phyloP scores from a whole-genome alignment of 2,113 vertebrate genomes.

The Poicephalus meyeri region DNA sequence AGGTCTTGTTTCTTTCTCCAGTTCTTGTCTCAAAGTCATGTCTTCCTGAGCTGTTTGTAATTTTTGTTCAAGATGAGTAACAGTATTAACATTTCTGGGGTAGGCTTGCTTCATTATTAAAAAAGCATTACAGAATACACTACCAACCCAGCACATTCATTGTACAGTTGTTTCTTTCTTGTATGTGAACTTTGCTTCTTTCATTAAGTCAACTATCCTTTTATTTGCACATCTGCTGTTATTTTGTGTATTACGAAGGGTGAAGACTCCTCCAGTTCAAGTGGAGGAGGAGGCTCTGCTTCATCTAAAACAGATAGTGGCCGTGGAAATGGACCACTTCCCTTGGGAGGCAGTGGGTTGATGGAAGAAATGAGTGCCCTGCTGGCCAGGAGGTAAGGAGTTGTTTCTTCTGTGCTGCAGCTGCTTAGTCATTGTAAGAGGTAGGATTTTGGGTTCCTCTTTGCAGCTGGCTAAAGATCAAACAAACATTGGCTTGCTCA shows the following conservation, averaged over 20 bases:
- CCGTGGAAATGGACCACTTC: constrained; percentile 91
- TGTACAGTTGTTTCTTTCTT: background rate
- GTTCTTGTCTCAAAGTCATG: background rate
- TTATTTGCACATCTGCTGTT: background rate
- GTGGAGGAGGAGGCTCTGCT: constrained; percentile 68
- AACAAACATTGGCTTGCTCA: background rate
- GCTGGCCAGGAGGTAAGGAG: constrained; percentile 91
- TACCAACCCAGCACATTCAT: background rate
- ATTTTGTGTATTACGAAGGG: constrained; percentile 73
- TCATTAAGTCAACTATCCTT: background rate
- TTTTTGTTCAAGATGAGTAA: background rate
- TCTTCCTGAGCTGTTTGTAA: background rate
- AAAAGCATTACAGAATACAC: background rate
- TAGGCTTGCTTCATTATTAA: background rate
- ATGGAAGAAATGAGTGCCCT: constrained; percentile 99
- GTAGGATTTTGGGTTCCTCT: background rate
- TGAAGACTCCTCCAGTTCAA: constrained; percentile 82
- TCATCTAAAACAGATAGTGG: constrained; percentile 84
- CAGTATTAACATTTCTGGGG: background rate
- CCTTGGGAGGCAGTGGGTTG: constrained; percentile 87
- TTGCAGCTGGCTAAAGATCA: constrained; percentile 14
- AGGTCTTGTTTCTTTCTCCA: background rate
- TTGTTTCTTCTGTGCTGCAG: background rate
- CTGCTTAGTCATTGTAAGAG: background rate
- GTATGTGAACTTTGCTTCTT: background rate